Evolutionary conservation across 2,888 invertebrate genomes (phyloP), one percentile per base, ranked within the genome.

Genomic region (Hymenopus coronatus): DNA sequence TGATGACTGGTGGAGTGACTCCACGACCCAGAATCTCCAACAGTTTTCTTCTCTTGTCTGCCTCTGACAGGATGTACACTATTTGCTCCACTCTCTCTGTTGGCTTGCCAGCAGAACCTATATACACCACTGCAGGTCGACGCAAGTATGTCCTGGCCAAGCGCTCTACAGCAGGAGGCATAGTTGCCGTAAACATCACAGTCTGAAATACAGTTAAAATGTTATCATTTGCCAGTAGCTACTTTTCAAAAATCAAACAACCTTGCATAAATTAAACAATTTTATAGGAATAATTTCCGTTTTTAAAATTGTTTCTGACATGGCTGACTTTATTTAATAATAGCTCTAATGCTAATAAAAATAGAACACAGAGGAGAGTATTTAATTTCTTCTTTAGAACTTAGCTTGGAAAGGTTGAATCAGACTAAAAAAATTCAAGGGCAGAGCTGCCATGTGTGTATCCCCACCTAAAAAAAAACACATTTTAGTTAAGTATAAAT

Each of bases 131-230:
- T 20, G 99, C 98, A 0, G 99, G 99, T 92, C 99, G 95, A 89
- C 99, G 95, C 30, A 99, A 94, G 94, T 99, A 99, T 54, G 96
- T 97, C 90, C 99, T 95, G 0, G 99, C 99, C 90, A 99, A 94
- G 90, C 99, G 95, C 94, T 99, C 99, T 2, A 99, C 99, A 3
- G 99, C 98, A 0, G 99, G 97, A 14, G 99, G 99, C 99, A 99
- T 99, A 91, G 99, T 99, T 4, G 99, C 99, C 87, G 99, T 99
- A 94, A 99, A 99, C 99, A 99, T 99, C 93, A 99, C 99, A 92
- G 99, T 99, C 96, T 96, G 92, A 54, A 93, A 87, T 14, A 40
- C 20, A 70, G 20, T 25, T 25, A 2, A 70, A 20, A 20, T 4
- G 20, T 20, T 70, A 20, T 4, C 1, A 15, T 4, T 20, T 70